phyloP scores from a whole-genome alignment of 2,797 vertebrate species.

The Spheniscus humboldti region DNA sequence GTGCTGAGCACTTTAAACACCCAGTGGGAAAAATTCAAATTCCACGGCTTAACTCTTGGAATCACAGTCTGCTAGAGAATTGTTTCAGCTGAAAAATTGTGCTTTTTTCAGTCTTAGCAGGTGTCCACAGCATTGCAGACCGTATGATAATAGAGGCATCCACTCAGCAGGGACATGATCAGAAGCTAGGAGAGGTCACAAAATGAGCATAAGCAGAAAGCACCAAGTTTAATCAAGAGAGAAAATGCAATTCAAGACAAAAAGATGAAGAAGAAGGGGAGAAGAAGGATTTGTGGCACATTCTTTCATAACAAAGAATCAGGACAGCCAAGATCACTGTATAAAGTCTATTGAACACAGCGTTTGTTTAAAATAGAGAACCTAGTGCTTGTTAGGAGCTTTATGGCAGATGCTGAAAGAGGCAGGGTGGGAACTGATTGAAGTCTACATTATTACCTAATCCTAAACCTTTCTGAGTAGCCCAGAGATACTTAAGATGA shows the following conservation, averaged over 20 bases:
- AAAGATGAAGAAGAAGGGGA: neutral
- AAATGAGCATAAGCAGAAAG: slow-evolving; percentile 43
- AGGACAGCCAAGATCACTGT: neutral
- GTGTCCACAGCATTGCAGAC: slow-evolving; percentile 32
- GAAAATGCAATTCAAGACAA: neutral
- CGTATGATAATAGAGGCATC: slow-evolving; percentile 36
- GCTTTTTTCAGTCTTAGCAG: slow-evolving; percentile 44
- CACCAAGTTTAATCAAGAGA: slow-evolving; percentile 3
- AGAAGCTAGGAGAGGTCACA: slow-evolving; percentile 46
- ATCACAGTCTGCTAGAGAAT: slow-evolving; percentile 32
- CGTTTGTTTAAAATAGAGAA: neutral
- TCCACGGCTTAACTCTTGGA: slow-evolving; percentile 37
- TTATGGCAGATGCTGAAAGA: neutral
- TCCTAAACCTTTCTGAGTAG: neutral
- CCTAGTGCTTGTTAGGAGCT: neutral
- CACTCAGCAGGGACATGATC: slow-evolving; percentile 31
- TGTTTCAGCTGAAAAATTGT: slow-evolving; percentile 45
- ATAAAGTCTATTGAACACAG: neutral
- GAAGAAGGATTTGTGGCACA: neutral
- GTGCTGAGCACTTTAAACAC: slow-evolving; percentile 45
- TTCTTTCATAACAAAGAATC: neutral
- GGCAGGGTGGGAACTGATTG: neutral
- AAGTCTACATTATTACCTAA: neutral
- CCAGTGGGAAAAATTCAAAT: slow-evolving; percentile 60
- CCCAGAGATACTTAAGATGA: neutral